Base-by-base conservation (phyloP, 2,113 vertebrate genomes). In the Leucopsar rothschildi region DNA sequence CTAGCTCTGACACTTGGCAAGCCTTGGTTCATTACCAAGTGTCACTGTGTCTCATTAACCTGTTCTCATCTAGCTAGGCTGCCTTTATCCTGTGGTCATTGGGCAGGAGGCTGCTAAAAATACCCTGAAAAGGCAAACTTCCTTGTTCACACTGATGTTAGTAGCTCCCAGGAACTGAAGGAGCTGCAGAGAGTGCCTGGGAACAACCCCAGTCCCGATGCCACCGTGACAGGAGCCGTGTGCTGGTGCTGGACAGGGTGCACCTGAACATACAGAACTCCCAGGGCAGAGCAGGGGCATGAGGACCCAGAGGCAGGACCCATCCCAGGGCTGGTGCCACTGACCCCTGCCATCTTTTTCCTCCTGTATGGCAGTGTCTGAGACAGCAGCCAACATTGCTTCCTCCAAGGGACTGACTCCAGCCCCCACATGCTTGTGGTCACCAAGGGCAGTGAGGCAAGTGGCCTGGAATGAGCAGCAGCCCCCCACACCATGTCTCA, bases 371-470 rank as follows among this genome's bases (percentile, higher is more conserved):
- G 44, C 3, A 3, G 35, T 77, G 49, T 50, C 69, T 57, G 61
- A 70, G 42, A 55, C 64, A 87, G 73, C 79, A 87, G 64, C 24
- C 0, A 0, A 42, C 22, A 13, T 35, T 1, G 0, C 33, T 80
- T 59, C 45, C 29, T 47, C 33, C 44, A 42, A 66, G 31, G 39
- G 15, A 22, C 40, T 68, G 49, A 25, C 35, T 80, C 33, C 39
- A 66, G 57, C 17, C 11, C 18, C 21, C 0, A 0, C 0, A 1
- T 5, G 13, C 6, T 2, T 1, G 2, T 47, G 39, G 23, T 49
- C 53, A 69, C 8, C 8, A 31, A 33, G 45, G 53, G 21, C 42
- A 55, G 16, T 1, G 4, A 79, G 47, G 44, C 1, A 4, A 63
- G 29, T 18, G 23, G 39, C 21, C 59, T 82, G 42, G 37, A 37